Evolutionary conservation across 2,888 invertebrate genomes (phyloP).

Genomic region (Mongoloraphidia duomilia): DNA sequence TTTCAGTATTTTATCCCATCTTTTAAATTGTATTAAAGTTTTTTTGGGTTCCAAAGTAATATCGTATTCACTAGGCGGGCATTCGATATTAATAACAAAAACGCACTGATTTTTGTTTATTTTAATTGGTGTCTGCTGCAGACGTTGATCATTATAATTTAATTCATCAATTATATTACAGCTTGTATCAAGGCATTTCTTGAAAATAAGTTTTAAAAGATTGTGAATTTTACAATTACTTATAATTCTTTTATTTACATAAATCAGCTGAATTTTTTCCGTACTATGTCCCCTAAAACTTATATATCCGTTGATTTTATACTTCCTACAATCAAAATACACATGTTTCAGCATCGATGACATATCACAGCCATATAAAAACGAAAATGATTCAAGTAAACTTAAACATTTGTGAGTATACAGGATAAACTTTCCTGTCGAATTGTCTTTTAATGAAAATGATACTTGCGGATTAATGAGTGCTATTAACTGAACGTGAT

Average conservation of each 20-base stretch:
- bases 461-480: constrained; percentile 49
- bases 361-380: constrained; percentile 31
- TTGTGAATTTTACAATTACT: constrained; percentile 35
- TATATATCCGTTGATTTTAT: constrained; percentile 41
- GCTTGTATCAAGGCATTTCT: constrained; percentile 7
- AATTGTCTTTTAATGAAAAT: constrained; percentile 53
- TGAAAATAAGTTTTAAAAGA: constrained; percentile 26
- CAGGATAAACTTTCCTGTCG: constrained; percentile 39
- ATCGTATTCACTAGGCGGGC: constrained; percentile 35
- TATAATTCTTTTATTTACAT: constrained; percentile 46
- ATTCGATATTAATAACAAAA: constrained; percentile 39
- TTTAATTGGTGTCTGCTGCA: constrained; percentile 8
- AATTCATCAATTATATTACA: not conserved
- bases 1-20: constrained; percentile 30
- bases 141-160: constrained; percentile 11
- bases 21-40: constrained; percentile 36
- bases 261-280: constrained; percentile 44
- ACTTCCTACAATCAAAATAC: constrained; percentile 27
- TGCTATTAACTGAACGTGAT: constrained; percentile 43
- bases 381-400: constrained; percentile 35
- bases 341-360: constrained; percentile 27
- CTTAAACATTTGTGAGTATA: constrained; percentile 41
- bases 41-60: constrained; percentile 34
- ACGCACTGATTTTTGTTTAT: constrained; percentile 24
- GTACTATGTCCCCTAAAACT: constrained; percentile 31